phyloP scores from a whole-genome alignment of 2,888 invertebrate genomes.

The Dasypogon diadema region DNA sequence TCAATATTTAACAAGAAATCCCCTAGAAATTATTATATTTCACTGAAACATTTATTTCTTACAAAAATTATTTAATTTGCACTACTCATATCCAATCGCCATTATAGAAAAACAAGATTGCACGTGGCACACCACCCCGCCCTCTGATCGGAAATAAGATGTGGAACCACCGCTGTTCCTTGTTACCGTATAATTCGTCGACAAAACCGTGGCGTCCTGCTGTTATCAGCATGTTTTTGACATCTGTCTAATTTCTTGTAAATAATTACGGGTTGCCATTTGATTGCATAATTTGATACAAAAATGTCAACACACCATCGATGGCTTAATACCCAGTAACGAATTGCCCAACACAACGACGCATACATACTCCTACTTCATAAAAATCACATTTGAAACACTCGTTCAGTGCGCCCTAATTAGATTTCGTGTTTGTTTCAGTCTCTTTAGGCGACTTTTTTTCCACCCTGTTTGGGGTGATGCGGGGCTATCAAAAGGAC shows the following conservation, averaged over 20 bases:
- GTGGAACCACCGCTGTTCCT: slow-evolving; percentile 5
- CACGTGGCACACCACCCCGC: slow-evolving; percentile 6
- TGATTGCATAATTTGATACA: slow-evolving; percentile 57
- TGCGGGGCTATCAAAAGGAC: neutral
- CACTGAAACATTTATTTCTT: too few relatives aligned
- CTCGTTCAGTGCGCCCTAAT: slow-evolving; percentile 20
- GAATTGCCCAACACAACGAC: neutral
- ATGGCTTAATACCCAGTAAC: neutral
- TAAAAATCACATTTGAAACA: slow-evolving; percentile 1
- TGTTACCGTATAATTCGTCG: neutral
- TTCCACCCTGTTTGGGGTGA: neutral
- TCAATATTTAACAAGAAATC: too few relatives aligned
- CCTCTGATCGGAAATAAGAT: neutral
- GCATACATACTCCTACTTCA: too few relatives aligned
- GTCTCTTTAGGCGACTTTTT: slow-evolving; percentile 11
- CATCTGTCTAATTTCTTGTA: slow-evolving; percentile 59
- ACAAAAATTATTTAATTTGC: too few relatives aligned
- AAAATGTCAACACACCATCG: slow-evolving; percentile 37
- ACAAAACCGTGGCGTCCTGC: slow-evolving; percentile 27
- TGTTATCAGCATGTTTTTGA: slow-evolving; percentile 50
- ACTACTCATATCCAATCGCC: too few relatives aligned
- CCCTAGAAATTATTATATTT: too few relatives aligned
- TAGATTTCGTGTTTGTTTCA: slow-evolving; percentile 40
- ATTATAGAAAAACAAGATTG: too few relatives aligned
- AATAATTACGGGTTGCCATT: slow-evolving; percentile 57